Conservation (phyloP, 2,113 vertebrate genomes). For the Sphaerodactylus townsendi region DNA sequence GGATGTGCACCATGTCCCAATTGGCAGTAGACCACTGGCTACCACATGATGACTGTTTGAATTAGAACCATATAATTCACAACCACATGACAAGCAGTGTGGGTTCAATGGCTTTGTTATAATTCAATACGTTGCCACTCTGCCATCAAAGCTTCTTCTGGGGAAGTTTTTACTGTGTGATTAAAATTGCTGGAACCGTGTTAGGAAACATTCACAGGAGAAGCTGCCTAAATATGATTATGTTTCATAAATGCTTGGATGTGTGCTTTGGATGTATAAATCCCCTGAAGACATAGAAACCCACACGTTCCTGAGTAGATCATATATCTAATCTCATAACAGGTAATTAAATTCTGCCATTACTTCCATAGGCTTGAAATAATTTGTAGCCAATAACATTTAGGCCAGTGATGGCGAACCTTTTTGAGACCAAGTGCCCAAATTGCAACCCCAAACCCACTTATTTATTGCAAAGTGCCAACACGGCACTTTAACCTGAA, state of each 20-base stretch:
- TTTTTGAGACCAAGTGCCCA: no score
- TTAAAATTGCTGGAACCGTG: background rate
- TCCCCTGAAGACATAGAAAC: background rate
- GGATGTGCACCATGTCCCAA: no score
- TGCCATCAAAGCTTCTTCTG: background rate
- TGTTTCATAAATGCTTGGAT: background rate
- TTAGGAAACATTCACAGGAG: background rate
- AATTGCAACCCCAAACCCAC: no score
- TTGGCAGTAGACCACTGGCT: no score
- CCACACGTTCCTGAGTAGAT: background rate
- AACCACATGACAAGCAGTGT: background rate
- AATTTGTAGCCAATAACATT: background rate
- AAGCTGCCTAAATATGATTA: background rate
- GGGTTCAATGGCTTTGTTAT: background rate
- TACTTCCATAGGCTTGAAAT: background rate
- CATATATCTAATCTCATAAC: constrained; percentile 2
- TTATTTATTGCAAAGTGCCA: no score
- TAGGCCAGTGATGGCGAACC: no score
- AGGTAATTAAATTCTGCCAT: background rate
- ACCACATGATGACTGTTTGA: background rate
- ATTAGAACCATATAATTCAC: background rate
- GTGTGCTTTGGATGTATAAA: background rate
- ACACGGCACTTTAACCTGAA: no score
- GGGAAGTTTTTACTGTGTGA: background rate
- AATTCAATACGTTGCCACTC: background rate